These are phyloP conservation scores for Halcyon malimbica DNA, from an alignment of 2,113 vertebrate species.

Conservation along the genomic window DNA sequence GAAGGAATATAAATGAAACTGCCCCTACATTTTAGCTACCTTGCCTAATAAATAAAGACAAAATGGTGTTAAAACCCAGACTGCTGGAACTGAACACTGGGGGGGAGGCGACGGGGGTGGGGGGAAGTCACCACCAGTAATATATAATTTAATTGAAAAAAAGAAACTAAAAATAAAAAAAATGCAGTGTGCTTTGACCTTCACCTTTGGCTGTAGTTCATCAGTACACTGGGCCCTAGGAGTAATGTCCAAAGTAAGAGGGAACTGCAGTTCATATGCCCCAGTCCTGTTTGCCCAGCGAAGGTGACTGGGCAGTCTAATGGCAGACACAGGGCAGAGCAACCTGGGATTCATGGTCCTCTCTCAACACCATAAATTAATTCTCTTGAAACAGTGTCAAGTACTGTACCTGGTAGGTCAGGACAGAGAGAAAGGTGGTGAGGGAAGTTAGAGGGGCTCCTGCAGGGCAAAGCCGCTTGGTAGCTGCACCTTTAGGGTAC, in stretches of 20 bases:
- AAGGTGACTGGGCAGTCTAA: background rate
- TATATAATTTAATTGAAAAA: background rate
- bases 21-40: background rate
- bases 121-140: background rate
- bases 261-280: background rate
- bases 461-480: background rate
- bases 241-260: background rate
- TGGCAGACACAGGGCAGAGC: background rate
- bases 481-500: background rate
- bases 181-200: background rate
- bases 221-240: background rate
- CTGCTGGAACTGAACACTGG: background rate
- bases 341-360: background rate
- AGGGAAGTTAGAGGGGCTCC: background rate
- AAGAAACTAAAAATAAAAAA: background rate
- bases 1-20: background rate
- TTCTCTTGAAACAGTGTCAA: background rate
- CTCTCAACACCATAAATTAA: background rate
- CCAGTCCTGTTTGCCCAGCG: background rate
- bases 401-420: background rate
- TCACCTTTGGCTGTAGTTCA: background rate
- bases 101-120: no score
- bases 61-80: background rate
- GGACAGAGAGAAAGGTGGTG: background rate
- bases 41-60: background rate